Conservation (phyloP, 2,888 invertebrate genomes). For the Idaea straminata region DNA sequence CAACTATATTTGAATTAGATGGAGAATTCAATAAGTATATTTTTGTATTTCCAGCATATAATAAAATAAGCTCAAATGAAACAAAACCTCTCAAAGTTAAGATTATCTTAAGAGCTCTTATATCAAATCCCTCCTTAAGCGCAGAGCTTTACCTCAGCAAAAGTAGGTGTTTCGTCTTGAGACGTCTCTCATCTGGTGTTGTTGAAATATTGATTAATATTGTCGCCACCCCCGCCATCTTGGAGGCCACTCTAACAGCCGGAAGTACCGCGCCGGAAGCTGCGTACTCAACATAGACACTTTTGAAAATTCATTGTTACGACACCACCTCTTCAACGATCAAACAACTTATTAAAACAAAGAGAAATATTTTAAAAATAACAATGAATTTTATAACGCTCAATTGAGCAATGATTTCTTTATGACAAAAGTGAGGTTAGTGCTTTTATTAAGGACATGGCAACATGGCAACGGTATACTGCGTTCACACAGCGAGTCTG, state of each 20-base stretch:
- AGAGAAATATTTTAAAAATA: conserved; percentile 37
- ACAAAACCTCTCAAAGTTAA: background rate
- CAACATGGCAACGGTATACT: background rate
- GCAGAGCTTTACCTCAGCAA: conserved; percentile 36
- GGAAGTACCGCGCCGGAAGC: conserved; percentile 55
- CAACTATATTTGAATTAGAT: background rate
- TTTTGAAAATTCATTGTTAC: conserved; percentile 61
- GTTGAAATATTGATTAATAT: conserved; percentile 82
- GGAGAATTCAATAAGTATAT: too few relatives aligned
- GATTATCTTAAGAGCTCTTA: background rate
- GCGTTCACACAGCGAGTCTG: conserved; percentile 9
- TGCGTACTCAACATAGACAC: conserved; percentile 55
- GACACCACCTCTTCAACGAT: conserved; percentile 40
- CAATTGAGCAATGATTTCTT: conserved; percentile 54
- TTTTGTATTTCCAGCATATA: background rate
- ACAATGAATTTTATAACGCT: conserved; percentile 34
- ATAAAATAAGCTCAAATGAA: background rate
- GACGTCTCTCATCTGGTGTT: conserved; percentile 60
- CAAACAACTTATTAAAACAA: conserved; percentile 30
- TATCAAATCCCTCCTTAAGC: conserved; percentile 13
- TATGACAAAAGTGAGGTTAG: conserved; percentile 23
- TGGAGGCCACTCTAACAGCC: conserved; percentile 64
- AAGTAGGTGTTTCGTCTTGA: conserved; percentile 64
- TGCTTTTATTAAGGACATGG: background rate
- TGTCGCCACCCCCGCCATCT: conserved; percentile 62